Evolutionary conservation across 2,797 vertebrate genomes (phyloP), one percentile per base, ranked within the genome.

Genomic region (Odontamblyopus rebecca): DNA sequence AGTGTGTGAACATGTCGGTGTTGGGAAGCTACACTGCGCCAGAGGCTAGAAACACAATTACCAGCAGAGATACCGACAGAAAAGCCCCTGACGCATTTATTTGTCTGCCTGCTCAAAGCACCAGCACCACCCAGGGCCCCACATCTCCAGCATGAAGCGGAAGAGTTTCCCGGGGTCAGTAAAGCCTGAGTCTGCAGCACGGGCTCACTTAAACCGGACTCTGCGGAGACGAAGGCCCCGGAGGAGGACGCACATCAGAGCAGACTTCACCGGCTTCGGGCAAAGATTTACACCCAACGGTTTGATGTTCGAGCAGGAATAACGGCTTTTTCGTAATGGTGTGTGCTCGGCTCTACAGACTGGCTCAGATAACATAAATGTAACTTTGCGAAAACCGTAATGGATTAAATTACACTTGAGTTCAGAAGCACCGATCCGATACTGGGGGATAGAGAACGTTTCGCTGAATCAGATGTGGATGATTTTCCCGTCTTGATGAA

Each of bases 1-100:
- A 50, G 48, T 61, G 51, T 41, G 48, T 26, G 32, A 54, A 29
- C 23, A 23, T 57, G 69, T 54, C 62, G 59, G 48, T 72, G 76
- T 68, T 81, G 69, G 65, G 70, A 74, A 80, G 75, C 57, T 77
- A 27, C 56, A 73, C 27, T 9, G 67, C 67, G 82, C 85, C 82
- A 82, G 70, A 82, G 83, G 84, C 81, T 59, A 70, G 12, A 76
- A 82, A 86, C 71, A 68, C 73, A 85, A 76, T 81, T 81, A 84
- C 82, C 67, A 70, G 16, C 27, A 61, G n/a, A 75, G 54, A 87
- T 75, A 56, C 71, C 35, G 67, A 75, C 50, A 73, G 29, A 68
- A 32, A 56, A 12, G 23, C 53, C 65, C 67, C n/a, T 23, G 3
- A 56, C 35, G 27, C 65, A 44, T 44, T 61, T 48, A 73, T 38